Percentiles rank a stretch among this genome's conserved stretches.
Evolutionary conservation across 2,888 invertebrate species (phyloP).

Genomic region (Nomada lathburiana): DNA sequence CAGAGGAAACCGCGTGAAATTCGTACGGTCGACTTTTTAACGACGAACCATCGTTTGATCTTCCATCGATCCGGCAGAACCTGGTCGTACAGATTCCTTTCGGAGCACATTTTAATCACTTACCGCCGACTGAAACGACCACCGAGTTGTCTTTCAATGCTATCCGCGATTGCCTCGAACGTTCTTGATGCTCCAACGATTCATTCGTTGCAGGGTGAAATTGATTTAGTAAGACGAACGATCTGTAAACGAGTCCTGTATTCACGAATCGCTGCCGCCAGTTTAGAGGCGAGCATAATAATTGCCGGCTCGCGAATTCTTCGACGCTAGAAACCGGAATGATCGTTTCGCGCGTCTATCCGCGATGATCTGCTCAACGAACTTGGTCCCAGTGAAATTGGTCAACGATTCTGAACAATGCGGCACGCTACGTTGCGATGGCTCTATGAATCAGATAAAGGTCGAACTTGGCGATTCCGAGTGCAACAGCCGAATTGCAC

Average conservation of each 20-base stretch:
- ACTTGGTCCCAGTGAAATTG: neutral
- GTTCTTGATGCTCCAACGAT: neutral
- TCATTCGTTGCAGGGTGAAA: neutral
- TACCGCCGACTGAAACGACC: neutral
- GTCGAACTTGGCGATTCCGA: neutral
- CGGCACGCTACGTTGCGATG: neutral
- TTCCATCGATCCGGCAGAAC: constrained; percentile 6
- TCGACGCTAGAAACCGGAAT: no score
- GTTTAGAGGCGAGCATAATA: no score
- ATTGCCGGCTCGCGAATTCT: no score
- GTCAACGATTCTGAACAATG: neutral
- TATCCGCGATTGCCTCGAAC: constrained; percentile 1
- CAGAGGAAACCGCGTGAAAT: constrained; percentile 47
- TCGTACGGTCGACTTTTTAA: constrained; percentile 31
- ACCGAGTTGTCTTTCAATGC: no score
- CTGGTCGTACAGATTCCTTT: neutral
- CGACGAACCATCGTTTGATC: constrained; percentile 24
- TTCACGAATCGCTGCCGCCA: no score
- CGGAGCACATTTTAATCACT: neutral
- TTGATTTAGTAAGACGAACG: neutral
- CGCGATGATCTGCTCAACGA: neutral
- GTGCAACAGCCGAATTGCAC: constrained; percentile 6
- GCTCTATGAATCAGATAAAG: no score
- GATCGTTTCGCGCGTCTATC: neutral
- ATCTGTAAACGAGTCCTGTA: no score